A percentile compares a stretch with the other conserved stretches of the same genome.
phyloP scores from a whole-genome alignment of 1,140 invertebrate genomes.

The Branchinecta lindahli region DNA sequence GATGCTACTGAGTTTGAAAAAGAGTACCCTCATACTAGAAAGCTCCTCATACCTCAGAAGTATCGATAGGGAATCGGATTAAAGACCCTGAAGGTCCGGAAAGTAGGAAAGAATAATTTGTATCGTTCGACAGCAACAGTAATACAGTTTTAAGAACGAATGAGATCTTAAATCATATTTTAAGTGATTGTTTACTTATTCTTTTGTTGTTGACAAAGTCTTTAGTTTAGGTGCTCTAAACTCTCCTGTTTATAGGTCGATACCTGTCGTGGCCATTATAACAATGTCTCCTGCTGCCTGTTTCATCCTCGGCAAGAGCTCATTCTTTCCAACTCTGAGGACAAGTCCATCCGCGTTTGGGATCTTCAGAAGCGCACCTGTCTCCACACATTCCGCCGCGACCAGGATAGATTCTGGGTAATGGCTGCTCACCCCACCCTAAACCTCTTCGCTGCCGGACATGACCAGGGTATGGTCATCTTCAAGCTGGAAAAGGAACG shows the following conservation, averaged over 20 bases:
- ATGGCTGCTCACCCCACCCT: slow-evolving; percentile 63
- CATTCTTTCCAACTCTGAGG: slow-evolving; percentile 93
- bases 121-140: no score
- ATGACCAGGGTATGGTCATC: slow-evolving; percentile 82
- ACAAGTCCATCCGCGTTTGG: slow-evolving; percentile 96
- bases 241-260: slow-evolving; percentile 51
- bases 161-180: no score
- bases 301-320: slow-evolving; percentile 96
- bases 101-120: no score
- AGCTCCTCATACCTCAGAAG: no score
- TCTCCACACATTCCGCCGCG: slow-evolving; percentile 82
- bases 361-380: slow-evolving; percentile 97
- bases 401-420: slow-evolving; percentile 95
- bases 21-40: no score
- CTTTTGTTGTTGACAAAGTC: no score
- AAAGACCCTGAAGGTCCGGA: no score
- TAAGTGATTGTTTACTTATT: no score
- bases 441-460: slow-evolving; percentile 50
- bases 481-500: slow-evolving; percentile 84
- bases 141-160: no score
- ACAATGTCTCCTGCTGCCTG: slow-evolving; percentile 94
- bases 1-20: no score
- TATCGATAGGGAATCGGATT: no score
- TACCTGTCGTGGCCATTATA: slow-evolving; percentile 95
- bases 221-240: no score